These are phyloP conservation scores for Hucho hucho DNA, from an alignment of 2,113 vertebrate species.

Conservation along the genomic window DNA sequence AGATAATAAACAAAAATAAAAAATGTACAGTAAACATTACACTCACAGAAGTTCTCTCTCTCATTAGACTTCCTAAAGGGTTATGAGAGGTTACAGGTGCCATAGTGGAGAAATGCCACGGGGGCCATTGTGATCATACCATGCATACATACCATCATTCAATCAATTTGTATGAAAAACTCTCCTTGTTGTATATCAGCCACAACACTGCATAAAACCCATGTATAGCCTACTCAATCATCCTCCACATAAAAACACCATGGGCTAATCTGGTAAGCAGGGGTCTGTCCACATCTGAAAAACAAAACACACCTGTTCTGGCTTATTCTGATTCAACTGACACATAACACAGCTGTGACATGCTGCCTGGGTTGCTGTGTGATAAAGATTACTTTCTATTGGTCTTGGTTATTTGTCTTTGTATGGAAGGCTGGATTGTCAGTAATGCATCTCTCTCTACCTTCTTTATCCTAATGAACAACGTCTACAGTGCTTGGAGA, in stretches of 20 bases:
- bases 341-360: conserved; percentile 41
- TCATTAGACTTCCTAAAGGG: conserved; percentile 23
- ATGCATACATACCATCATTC: background rate
- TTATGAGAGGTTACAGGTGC: conserved; percentile 48
- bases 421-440: no score
- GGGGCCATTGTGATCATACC: background rate
- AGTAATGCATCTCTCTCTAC: no score
- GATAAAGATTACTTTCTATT: background rate
- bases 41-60: background rate
- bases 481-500: no score
- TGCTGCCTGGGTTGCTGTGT: conserved; percentile 15
- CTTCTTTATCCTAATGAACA: no score
- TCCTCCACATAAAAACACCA: background rate
- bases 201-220: conserved; percentile 13
- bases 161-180: background rate
- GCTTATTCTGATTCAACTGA: conserved; percentile 43
- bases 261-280: background rate
- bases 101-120: conserved; percentile 17
- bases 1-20: no score
- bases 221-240: no score
- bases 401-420: no score
- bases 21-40: no score
- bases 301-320: conserved; percentile 60
- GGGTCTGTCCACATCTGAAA: conserved; percentile 24
- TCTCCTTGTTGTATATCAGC: background rate